These are phyloP conservation scores for Thera obeliscata DNA, from an alignment of 2,888 invertebrate genomes.

Conservation along the genomic window DNA sequence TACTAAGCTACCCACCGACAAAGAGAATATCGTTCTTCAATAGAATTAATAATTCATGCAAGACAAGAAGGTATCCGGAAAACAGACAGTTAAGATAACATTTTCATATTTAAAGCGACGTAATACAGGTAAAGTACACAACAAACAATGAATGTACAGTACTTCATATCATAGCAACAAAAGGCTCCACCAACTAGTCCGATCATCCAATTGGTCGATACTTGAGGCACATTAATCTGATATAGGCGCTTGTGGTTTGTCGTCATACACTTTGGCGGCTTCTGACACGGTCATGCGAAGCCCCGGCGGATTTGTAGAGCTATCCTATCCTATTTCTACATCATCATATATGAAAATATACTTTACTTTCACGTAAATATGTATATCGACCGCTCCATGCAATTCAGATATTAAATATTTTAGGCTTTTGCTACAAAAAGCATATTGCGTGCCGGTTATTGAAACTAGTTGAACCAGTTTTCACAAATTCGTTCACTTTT, in stretches of 20 bases:
- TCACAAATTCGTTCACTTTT: not conserved
- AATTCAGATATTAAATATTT: no score
- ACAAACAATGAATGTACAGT: not conserved
- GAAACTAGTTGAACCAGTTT: no score
- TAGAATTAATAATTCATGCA: no score
- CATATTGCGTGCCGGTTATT: no score
- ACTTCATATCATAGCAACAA: conserved; percentile 7
- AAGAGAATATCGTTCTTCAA: no score
- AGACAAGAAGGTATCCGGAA: no score
- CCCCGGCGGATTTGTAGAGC: conserved; percentile 57
- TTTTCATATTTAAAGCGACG: no score
- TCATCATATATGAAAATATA: conserved; percentile 30
- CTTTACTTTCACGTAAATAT: not conserved
- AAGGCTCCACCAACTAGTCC: not conserved
- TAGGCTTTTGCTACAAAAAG: no score
- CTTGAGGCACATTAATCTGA: conserved; percentile 60
- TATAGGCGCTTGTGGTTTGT: conserved; percentile 53
- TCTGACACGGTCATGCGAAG: conserved; percentile 62
- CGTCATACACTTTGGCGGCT: conserved; percentile 62
- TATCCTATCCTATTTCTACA: conserved; percentile 67
- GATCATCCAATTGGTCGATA: conserved; percentile 30
- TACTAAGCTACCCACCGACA: no score
- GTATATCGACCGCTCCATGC: no score
- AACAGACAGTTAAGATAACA: no score
- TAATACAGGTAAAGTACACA: no score